Evolutionary conservation across 2,113 vertebrate species (phyloP), one percentile per base, ranked within the genome.

Genomic region (Chauna torquata): DNA sequence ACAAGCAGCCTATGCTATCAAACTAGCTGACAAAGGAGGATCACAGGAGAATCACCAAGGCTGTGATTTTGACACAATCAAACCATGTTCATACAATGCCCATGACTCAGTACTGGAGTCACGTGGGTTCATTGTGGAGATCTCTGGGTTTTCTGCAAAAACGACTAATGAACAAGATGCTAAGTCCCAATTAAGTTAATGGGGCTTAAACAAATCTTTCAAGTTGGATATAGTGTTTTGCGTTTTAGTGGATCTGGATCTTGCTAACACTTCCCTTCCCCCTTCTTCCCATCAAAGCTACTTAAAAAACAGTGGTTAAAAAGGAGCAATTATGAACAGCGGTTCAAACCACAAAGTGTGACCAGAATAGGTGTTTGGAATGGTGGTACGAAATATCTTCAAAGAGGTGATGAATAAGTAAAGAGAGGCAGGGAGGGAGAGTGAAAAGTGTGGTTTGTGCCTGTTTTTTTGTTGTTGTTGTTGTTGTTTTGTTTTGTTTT

Each of bases 151-250:
- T 76, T 58, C 88, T 71, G 38, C 28, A 28, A 79, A 88, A 95
- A 4, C 68, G 70, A 20, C 2, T 0, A 83, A 62, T 4, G 82
- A 55, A 59, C 19, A 66, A 88, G 55, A 70, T n/a, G 58, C 64
- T 76, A 85, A 87, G 66, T 87, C 62, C 58, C 54, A 75, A 70
- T 91, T 92, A 89, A 89, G 77, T 87, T 91, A 96, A 95, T 76
- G 75, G 36, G 54, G 78, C 86, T 96, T 93, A 90, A 68, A 55
- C 24, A 75, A 64, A 90, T 84, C 86, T 81, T 90, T 88, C 65
- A 27, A 27, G 79, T 44, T 76, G n/a, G 83, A 88, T 13, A 17
- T n/a, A 22, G 59, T 61, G 64, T 61, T 93, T 92, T 82, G 64
- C 82, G 47, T 81, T 94, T 76, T 94, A 64, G 61, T 85, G 69